Percentiles rank a stretch among this genome's conserved stretches.
Conservation (phyloP, 1,140 invertebrate species). For the Leptonema lineaticorne region DNA sequence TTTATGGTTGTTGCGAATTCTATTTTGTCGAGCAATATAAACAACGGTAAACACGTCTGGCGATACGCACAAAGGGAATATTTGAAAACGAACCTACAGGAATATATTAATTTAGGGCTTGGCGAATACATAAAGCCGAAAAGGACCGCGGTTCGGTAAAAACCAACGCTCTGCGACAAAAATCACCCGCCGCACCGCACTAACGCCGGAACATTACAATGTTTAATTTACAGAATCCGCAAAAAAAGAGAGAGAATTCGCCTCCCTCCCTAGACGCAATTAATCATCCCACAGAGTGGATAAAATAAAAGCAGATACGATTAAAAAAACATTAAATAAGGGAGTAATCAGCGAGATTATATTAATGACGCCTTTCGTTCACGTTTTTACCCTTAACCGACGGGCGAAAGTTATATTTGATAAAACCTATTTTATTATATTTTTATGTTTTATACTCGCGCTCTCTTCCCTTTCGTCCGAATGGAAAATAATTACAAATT, state of each 20-base stretch:
- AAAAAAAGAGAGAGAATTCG: neutral
- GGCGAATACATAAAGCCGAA: neutral
- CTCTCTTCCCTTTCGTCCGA: neutral
- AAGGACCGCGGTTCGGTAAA: neutral
- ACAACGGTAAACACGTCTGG: conserved; percentile 1
- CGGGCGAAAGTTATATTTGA: neutral
- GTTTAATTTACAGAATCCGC: neutral
- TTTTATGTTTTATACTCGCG: neutral
- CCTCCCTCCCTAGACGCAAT: neutral
- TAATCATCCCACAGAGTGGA: neutral
- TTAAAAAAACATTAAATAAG: conserved; percentile 1
- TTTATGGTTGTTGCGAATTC: conserved; percentile 2
- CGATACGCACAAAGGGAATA: conserved; percentile 16
- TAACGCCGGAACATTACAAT: too few species aligned
- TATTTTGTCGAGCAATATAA: conserved; percentile 9
- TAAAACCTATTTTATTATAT: neutral
- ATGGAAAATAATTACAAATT: conserved; percentile 16
- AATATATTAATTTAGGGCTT: conserved; percentile 21
- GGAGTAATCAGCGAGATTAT: neutral
- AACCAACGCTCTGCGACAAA: neutral
- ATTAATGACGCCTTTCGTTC: neutral
- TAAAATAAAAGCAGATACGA: neutral
- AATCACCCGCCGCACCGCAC: neutral
- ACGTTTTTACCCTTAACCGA: neutral
- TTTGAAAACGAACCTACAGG: conserved; percentile 5